Evolutionary conservation across 1,140 invertebrate species (phyloP).

Genomic region (Zaprionus kolodkinae): DNA sequence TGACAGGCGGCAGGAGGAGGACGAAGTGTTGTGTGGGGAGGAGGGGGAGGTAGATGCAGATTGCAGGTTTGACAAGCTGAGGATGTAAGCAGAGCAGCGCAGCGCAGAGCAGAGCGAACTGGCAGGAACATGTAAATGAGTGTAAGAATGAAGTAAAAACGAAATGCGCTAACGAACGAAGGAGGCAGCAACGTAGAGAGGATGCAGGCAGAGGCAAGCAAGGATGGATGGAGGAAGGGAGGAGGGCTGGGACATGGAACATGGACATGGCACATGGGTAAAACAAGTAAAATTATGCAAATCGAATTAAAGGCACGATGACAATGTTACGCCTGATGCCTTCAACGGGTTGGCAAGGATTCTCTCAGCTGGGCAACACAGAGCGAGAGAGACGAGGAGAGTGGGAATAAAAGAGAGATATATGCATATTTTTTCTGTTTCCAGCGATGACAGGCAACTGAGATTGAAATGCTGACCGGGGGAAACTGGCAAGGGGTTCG

Average conservation of each 20-base stretch:
- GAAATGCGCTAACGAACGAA: constrained; percentile 20
- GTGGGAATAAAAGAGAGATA: not conserved
- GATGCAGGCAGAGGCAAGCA: not conserved
- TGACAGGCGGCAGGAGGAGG: constrained; percentile 48
- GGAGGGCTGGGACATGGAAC: not conserved
- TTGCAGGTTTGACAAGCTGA: constrained; percentile 46
- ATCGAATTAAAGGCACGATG: constrained; percentile 78
- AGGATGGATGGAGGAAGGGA: no score
- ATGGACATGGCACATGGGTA: constrained; percentile 32
- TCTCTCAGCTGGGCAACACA: constrained; percentile 28
- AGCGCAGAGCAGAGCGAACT: not conserved
- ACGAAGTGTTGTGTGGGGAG: no score
- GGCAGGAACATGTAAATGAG: constrained; percentile 53
- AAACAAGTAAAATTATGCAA: constrained; percentile 80
- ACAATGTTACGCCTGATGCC: constrained; percentile 69
- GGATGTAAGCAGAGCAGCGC: constrained; percentile 37
- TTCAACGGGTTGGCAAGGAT: constrained; percentile 43
- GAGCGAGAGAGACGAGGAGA: not conserved
- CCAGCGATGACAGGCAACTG: constrained; percentile 23
- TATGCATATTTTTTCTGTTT: not conserved
- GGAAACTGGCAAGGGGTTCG: not conserved
- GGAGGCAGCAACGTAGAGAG: constrained; percentile 20
- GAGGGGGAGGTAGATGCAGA: not conserved
- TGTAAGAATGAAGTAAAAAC: constrained; percentile 57
- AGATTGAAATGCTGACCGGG: constrained; percentile 5